Evolutionary conservation across 2,797 vertebrate species (phyloP).

Genomic region (Poliocrania exsul): DNA sequence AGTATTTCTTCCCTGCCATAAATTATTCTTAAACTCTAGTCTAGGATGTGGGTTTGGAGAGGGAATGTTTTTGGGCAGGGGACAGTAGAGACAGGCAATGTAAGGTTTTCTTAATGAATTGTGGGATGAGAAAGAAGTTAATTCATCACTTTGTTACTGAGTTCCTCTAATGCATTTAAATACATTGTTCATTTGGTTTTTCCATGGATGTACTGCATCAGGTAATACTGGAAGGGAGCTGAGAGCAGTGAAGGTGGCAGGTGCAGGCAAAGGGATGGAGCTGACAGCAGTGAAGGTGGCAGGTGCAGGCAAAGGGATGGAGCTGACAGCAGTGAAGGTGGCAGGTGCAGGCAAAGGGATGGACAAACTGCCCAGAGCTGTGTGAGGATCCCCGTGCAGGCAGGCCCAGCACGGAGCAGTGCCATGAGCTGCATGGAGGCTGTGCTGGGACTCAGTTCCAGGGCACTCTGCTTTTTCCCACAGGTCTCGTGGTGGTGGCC

Average conservation of each 20-base stretch:
- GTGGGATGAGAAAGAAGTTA: background rate
- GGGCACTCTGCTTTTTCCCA: background rate
- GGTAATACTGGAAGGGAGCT: background rate
- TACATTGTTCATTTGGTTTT: background rate
- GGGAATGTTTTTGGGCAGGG: background rate
- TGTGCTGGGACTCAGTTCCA: background rate
- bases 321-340: background rate
- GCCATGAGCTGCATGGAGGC: rapidly evolving
- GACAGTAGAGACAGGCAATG: background rate
- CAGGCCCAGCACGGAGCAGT: background rate
- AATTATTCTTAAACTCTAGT: background rate
- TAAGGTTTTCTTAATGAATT: background rate
- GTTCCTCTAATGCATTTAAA: background rate
- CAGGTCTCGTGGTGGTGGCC: slow-evolving; percentile 81
- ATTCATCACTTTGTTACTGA: background rate
- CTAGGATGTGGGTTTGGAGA: background rate
- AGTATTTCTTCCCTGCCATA: background rate
- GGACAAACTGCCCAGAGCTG: background rate
- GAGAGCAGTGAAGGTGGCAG: background rate
- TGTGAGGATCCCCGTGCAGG: background rate
- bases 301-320: background rate
- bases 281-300: background rate
- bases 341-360: background rate
- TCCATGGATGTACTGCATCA: background rate
- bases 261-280: background rate